These are phyloP conservation scores for Lampris incognitus DNA, from an alignment of 2,113 vertebrate genomes.

Conservation along the genomic window DNA sequence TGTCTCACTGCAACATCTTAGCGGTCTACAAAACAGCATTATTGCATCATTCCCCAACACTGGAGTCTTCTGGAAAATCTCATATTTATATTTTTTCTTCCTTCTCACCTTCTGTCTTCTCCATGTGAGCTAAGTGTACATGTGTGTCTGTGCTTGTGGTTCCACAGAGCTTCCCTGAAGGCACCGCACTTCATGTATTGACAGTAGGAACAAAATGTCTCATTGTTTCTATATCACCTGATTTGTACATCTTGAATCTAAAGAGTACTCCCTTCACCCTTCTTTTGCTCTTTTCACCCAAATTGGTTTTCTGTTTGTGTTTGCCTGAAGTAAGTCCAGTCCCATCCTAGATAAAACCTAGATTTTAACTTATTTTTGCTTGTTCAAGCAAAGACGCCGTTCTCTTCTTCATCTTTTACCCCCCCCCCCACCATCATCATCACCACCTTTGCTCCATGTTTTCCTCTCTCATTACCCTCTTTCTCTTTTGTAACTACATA, in stretches of 20 bases:
- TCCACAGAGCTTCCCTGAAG: neutral
- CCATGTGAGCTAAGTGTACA: no score
- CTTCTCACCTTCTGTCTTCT: no score
- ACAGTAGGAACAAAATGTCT: neutral
- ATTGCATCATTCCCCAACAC: no score
- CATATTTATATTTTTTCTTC: no score
- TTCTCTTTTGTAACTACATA: neutral
- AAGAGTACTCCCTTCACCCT: neutral
- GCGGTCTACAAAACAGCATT: no score
- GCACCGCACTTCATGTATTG: neutral
- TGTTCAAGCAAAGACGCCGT: neutral
- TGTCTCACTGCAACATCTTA: no score
- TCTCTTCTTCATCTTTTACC: neutral
- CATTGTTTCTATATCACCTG: neutral
- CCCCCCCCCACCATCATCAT: neutral
- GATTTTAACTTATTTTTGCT: slow-evolving; percentile 31
- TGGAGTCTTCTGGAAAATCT: no score
- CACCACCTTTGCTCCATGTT: neutral
- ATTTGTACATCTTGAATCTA: neutral
- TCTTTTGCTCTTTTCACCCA: neutral
- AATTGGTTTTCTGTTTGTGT: neutral
- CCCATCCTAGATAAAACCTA: neutral
- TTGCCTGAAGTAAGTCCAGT: slow-evolving; percentile 3
- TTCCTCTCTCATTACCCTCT: neutral
- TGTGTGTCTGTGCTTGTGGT: no score